These are phyloP conservation scores for Machimus rusticus DNA, from an alignment of 2,888 invertebrate genomes.

Conservation along the genomic window DNA sequence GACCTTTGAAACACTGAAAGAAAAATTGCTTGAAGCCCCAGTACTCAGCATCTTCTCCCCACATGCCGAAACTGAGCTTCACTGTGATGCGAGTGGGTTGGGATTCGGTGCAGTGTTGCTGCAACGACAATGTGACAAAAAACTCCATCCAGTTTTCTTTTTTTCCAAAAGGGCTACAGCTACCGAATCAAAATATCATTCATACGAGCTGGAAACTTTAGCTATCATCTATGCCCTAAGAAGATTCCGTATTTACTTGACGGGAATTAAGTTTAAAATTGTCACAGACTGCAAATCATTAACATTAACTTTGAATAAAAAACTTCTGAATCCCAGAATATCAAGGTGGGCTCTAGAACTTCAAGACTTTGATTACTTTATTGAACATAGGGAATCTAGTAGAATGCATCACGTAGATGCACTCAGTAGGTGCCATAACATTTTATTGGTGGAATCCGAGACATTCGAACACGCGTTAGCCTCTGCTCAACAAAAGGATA, in stretches of 20 bases:
- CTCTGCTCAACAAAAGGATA: background rate
- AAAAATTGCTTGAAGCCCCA: too few relatives aligned
- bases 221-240: slow-evolving; percentile 51
- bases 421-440: background rate
- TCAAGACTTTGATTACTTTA: slow-evolving; percentile 48
- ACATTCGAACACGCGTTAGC: slow-evolving; percentile 2
- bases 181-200: slow-evolving; percentile 50
- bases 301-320: slow-evolving; percentile 48
- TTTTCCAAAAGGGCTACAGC: slow-evolving; percentile 51
- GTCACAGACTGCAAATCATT: slow-evolving; percentile 52
- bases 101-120: slow-evolving; percentile 52
- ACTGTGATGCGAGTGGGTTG: slow-evolving; percentile 51
- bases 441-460: slow-evolving; percentile 23
- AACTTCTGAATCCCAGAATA: slow-evolving; percentile 50
- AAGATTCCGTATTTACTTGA: slow-evolving; percentile 51
- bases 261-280: slow-evolving; percentile 50
- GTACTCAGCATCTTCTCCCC: slow-evolving; percentile 36
- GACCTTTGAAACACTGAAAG: too few relatives aligned
- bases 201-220: slow-evolving; percentile 53
- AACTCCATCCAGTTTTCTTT: slow-evolving; percentile 52
- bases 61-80: slow-evolving; percentile 50
- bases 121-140: slow-evolving; percentile 45
- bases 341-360: slow-evolving; percentile 48
- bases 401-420: slow-evolving; percentile 53
- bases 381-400: slow-evolving; percentile 47